Base-by-base conservation (phyloP, 2,888 invertebrate species). In the Cosmopolites sordidus region DNA sequence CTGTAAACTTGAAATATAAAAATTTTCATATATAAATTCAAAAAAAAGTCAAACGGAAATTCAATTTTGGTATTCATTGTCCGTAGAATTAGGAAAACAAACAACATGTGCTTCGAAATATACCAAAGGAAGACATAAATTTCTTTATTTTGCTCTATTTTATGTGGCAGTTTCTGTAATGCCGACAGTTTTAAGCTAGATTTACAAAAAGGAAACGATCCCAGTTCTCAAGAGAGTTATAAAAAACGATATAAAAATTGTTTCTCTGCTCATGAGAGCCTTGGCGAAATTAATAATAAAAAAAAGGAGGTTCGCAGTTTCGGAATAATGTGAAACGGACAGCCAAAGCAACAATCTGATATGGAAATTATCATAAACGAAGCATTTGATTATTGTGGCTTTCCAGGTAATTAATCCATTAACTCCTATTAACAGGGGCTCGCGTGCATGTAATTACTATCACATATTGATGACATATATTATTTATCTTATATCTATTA, bases 291-390 rank as follows among this genome's bases (percentile, higher is more conserved):
- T 12, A 33, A 33, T 5, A 27, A 5, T 33, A 12, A 33, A 33
- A 9, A 33, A 33, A 33, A 12, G 12, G 5, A n/a, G 33, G 11
- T 12, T 12, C n/a, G 5, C 33, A 33, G 12, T 4, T 11, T n/a
- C 3, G 33, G 12, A 33, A 12, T 16, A 39, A 38, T 37, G 47
- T 27, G 43, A 49, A 46, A n/a, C n/a, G 27, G 16, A 42, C 16
- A 40, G 40, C 41, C 39, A 49, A 44, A 33, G 37, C 50, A 40
- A 45, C 47, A 47, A 54, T 48, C 48, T 53, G 42, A 59, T 60
- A 58, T 61, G 62, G 62, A 64, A 64, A 62, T 64, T 57, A 56
- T 61, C 59, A 62, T 62, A 63, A 64, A 63, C 60, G 33, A 33
- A 60, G 56, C 55, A 59, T 61, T 61, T 62, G 60, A 62, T 64